A percentile compares a stretch with the other conserved stretches of the same genome.
phyloP scores from a whole-genome alignment of 2,797 vertebrate genomes.

The Pagetopsis macropterus region DNA sequence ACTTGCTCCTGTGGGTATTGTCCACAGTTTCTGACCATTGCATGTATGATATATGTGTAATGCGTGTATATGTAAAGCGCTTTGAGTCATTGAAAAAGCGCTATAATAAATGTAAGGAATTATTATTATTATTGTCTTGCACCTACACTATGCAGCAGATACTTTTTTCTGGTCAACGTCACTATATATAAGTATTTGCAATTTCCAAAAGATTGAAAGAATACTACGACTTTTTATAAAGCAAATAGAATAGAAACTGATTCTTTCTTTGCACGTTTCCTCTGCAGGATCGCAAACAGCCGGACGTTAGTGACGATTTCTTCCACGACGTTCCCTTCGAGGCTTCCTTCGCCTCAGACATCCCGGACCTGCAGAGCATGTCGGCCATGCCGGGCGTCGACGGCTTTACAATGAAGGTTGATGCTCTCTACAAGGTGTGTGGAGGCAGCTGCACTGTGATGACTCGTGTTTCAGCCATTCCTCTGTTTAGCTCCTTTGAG shows the following conservation, averaged over 20 bases:
- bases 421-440: constrained; percentile 94
- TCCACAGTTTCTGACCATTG: no score
- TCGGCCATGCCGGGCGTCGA: constrained; percentile 92
- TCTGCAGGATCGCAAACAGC: constrained; percentile 92
- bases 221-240: neutral
- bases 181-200: neutral
- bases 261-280: neutral
- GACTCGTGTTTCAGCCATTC: neutral
- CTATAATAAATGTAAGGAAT: no score
- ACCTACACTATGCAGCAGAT: neutral
- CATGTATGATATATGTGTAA: no score
- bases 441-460: neutral
- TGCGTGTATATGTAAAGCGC: no score
- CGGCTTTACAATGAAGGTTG: constrained; percentile 96
- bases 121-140: no score
- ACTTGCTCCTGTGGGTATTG: no score
- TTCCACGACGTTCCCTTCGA: constrained; percentile 98
- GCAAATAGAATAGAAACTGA: neutral
- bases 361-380: constrained; percentile 87
- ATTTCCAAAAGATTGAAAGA: neutral
- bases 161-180: neutral
- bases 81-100: no score
- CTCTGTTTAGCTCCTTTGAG: neutral
- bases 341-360: constrained; percentile 91
- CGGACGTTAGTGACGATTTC: constrained; percentile 90